These are phyloP conservation scores for Drosophila tanythrix DNA, from an alignment of 2,888 invertebrate species.

Conservation along the genomic window DNA sequence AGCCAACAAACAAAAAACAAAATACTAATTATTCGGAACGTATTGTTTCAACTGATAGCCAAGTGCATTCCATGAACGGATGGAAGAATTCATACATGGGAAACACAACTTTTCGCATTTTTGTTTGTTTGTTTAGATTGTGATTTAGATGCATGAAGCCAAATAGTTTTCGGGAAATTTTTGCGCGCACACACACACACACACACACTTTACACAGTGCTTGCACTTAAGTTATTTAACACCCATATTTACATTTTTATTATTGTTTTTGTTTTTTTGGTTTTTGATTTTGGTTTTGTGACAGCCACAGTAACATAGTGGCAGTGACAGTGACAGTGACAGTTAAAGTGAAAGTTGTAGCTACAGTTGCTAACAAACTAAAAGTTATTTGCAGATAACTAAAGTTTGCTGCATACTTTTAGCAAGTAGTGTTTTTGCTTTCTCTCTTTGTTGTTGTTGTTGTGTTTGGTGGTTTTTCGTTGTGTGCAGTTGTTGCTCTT, in stretches of 20 bases:
- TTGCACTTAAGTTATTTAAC: constrained; percentile 30
- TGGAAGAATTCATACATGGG: not conserved
- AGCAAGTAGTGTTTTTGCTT: constrained; percentile 9
- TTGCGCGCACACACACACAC: constrained; percentile 1
- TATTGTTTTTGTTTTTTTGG: not conserved
- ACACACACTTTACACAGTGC: constrained; percentile 24
- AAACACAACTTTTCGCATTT: not conserved
- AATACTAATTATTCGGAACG: constrained; percentile 2
- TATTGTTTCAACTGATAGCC: not conserved
- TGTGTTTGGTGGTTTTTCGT: constrained; percentile 12
- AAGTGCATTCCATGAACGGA: not conserved
- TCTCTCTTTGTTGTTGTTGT: constrained; percentile 21
- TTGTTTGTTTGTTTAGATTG: constrained; percentile 20
- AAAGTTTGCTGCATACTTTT: constrained; percentile 21
- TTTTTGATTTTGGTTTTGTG: not conserved
- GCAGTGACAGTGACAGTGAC: not conserved
- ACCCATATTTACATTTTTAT: constrained; percentile 1
- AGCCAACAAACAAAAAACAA: not conserved
- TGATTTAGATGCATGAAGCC: not conserved
- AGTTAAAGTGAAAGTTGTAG: not conserved
- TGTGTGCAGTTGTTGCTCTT: constrained; percentile 24
- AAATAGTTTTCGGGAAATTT: constrained; percentile 21
- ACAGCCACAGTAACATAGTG: not conserved
- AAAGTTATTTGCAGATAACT: constrained; percentile 13
- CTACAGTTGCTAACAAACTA: constrained; percentile 2